These are phyloP conservation scores for Bombylius discolor DNA, from an alignment of 2,888 invertebrate genomes.

Conservation along the genomic window DNA sequence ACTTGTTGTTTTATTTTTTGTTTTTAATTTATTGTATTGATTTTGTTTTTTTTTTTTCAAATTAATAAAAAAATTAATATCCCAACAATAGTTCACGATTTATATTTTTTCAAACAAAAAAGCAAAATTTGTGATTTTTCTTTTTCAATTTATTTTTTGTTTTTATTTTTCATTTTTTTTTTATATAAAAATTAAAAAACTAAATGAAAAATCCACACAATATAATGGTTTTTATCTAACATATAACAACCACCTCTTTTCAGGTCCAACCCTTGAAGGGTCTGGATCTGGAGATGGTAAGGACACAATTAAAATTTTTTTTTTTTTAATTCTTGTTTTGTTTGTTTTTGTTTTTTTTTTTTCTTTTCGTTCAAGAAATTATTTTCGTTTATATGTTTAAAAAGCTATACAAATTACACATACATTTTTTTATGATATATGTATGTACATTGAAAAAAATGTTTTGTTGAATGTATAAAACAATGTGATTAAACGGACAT, in stretches of 20 bases:
- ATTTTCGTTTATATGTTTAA: too few species aligned
- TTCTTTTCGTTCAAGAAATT: too few species aligned
- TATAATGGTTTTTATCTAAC: too few species aligned
- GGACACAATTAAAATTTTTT: background rate
- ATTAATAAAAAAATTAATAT: too few species aligned
- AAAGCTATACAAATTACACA: too few species aligned
- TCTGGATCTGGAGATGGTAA: background rate
- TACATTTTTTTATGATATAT: too few species aligned
- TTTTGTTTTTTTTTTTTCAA: background rate
- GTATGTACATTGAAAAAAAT: too few species aligned
- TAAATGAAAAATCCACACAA: background rate
- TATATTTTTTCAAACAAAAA: background rate
- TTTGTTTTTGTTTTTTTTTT: background rate
- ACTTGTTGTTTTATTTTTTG: background rate
- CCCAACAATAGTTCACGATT: background rate
- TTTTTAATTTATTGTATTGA: background rate
- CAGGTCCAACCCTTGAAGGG: background rate
- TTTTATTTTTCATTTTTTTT: background rate
- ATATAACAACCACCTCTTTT: background rate
- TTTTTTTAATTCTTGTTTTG: background rate
- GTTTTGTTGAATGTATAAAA: too few species aligned
- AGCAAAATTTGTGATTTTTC: background rate
- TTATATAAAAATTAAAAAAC: background rate
- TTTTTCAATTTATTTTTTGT: background rate
- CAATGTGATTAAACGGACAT: too few species aligned